These are phyloP conservation scores for Moxostoma hubbsi DNA, from an alignment of 2,797 vertebrate species.

Conservation along the genomic window DNA sequence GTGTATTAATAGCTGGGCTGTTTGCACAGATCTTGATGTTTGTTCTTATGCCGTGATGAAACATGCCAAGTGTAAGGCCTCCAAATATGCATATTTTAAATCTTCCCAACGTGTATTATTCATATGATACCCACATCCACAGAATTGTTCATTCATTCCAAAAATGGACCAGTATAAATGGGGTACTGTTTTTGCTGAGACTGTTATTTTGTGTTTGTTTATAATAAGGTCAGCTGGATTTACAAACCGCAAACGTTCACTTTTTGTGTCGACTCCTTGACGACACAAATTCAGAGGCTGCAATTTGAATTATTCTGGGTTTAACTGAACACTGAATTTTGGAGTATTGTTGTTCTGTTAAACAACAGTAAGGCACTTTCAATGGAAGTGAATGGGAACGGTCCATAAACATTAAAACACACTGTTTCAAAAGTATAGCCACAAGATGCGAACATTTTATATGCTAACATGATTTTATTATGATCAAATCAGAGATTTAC, in stretches of 20 bases:
- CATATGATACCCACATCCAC: constrained; percentile 72
- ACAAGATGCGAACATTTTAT: too few species aligned
- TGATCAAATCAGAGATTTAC: too few species aligned
- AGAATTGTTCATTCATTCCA: constrained; percentile 70
- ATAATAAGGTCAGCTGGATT: constrained; percentile 26
- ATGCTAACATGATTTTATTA: too few species aligned
- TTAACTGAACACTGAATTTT: not conserved
- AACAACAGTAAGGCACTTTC: too few species aligned
- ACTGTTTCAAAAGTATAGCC: too few species aligned
- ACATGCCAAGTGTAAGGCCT: constrained; percentile 56
- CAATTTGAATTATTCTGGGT: not conserved
- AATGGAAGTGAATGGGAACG: too few species aligned
- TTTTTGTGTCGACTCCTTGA: not conserved
- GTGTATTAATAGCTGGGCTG: constrained; percentile 69
- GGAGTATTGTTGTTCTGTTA: not conserved
- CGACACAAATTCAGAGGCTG: constrained; percentile 10
- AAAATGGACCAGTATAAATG: constrained; percentile 62
- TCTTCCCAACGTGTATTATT: constrained; percentile 71
- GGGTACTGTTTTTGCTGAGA: constrained; percentile 56
- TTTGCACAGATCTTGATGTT: constrained; percentile 66
- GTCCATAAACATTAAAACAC: too few species aligned
- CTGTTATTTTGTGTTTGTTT: constrained; percentile 44
- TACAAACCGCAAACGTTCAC: constrained; percentile 2
- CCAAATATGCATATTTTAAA: constrained; percentile 74
- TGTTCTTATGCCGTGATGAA: constrained; percentile 61